Evolutionary conservation across 2,888 invertebrate genomes (phyloP).

Genomic region (Coleophora flavipennella): DNA sequence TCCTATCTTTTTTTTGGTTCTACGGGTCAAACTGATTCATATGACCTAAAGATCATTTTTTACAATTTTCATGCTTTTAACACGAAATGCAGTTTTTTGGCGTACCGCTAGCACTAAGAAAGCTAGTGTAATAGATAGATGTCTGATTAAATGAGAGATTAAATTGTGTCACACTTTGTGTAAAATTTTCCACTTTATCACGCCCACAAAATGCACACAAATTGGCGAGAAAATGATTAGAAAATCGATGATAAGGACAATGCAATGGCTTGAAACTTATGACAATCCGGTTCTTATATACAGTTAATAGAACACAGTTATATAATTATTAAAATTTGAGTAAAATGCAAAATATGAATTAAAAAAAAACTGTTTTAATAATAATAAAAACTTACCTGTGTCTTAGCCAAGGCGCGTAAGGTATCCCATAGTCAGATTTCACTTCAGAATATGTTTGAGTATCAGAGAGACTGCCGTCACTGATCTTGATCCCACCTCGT

Average conservation of each 20-base stretch:
- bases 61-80: no score
- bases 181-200: constrained; percentile 10
- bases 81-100: no score
- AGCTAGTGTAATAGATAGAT: constrained; percentile 35
- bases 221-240: constrained; percentile 15
- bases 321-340: neutral
- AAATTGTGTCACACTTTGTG: constrained; percentile 23
- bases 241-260: constrained; percentile 16
- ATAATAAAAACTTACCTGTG: constrained; percentile 74
- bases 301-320: neutral
- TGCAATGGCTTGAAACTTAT: constrained; percentile 20
- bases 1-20: no score
- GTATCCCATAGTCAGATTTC: constrained; percentile 85
- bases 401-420: constrained; percentile 89
- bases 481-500: constrained; percentile 72
- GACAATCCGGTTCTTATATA: neutral
- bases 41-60: no score
- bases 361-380: neutral
- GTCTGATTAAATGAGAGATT: constrained; percentile 13
- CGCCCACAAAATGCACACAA: constrained; percentile 28
- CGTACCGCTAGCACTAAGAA: no score
- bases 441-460: constrained; percentile 83
- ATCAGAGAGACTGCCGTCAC: constrained; percentile 89
- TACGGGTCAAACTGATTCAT: no score
- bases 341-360: neutral